phyloP scores from a whole-genome alignment of 2,797 vertebrate species.

The Melanotaenia nigrans region DNA sequence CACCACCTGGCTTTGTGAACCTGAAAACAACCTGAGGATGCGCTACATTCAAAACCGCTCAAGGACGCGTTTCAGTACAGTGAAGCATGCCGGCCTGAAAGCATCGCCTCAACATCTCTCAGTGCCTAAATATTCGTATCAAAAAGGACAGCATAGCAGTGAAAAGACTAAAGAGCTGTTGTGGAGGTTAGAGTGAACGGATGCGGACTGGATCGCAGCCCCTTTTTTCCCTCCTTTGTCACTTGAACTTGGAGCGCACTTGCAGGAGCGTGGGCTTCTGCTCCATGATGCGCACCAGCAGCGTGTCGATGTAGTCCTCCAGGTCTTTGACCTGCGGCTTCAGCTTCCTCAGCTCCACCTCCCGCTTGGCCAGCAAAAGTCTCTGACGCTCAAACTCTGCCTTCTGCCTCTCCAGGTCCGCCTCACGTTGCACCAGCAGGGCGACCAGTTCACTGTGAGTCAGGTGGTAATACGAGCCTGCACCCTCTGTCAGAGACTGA shows the following conservation, averaged over 20 bases:
- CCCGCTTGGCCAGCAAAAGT: constrained; percentile 88
- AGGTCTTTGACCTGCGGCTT: constrained; percentile 90
- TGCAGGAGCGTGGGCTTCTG: constrained; percentile 95
- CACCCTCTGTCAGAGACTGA: constrained; percentile 82
- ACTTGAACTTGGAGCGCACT: constrained; percentile 85
- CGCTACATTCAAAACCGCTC: constrained; percentile 64
- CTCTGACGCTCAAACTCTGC: constrained; percentile 85
- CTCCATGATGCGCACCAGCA: constrained; percentile 98
- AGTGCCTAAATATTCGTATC: constrained; percentile 71
- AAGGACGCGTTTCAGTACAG: constrained; percentile 55
- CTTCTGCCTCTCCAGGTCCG: constrained; percentile 86
- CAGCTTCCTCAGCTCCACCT: constrained; percentile 89
- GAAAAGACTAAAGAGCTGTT: constrained; percentile 79
- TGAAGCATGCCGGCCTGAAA: constrained; percentile 73
- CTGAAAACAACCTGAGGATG: constrained; percentile 79
- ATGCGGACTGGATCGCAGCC: constrained; percentile 32
- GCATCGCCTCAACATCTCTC: constrained; percentile 50
- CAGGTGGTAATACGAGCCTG: constrained; percentile 94
- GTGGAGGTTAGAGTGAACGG: constrained; percentile 57
- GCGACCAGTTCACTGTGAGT: constrained; percentile 93
- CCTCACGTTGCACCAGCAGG: constrained; percentile 90
- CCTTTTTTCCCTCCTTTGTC: constrained; percentile 45
- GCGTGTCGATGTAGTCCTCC: constrained; percentile 97
- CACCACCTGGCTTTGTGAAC: constrained; percentile 60
- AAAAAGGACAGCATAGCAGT: constrained; percentile 83